These are phyloP conservation scores for Ascaphus truei DNA, from an alignment of 2,113 vertebrate species.

Conservation along the genomic window DNA sequence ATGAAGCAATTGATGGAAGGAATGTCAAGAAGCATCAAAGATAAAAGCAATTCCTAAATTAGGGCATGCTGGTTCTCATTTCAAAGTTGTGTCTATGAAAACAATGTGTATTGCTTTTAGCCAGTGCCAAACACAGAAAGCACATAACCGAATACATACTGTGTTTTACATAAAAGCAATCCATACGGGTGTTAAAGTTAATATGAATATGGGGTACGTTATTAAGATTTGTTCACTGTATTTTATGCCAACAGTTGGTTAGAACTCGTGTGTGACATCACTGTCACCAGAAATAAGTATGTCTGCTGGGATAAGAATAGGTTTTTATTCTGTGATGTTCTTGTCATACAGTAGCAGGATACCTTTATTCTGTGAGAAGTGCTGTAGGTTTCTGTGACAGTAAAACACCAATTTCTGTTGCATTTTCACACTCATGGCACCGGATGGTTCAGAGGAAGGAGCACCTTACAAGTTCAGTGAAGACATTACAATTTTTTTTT, in stretches of 20 bases:
- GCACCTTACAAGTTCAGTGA: slow-evolving; percentile 1
- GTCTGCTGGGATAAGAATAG: not conserved
- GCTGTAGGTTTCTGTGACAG: not conserved
- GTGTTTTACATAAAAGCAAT: too few species aligned
- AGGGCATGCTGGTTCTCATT: too few species aligned
- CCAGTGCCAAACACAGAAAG: too few species aligned
- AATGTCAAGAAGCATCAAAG: not conserved
- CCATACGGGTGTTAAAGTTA: too few species aligned
- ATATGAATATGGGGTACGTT: too few species aligned
- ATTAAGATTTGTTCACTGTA: too few species aligned
- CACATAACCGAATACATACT: too few species aligned
- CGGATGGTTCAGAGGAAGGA: slow-evolving; percentile 20
- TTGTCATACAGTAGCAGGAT: too few species aligned
- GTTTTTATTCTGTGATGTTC: not conserved
- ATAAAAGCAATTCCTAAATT: not conserved
- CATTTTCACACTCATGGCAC: slow-evolving; percentile 9
- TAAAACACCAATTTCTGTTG: not conserved
- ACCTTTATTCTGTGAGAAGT: not conserved
- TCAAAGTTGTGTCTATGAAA: too few species aligned
- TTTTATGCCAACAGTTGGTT: too few species aligned
- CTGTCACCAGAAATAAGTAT: not conserved
- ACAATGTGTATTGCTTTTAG: too few species aligned
- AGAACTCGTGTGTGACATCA: too few species aligned
- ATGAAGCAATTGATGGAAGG: not conserved
- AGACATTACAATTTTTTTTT: slow-evolving; percentile 32